phyloP scores from a whole-genome alignment of 2,888 invertebrate species.

The Lycocerus yunnanus region DNA sequence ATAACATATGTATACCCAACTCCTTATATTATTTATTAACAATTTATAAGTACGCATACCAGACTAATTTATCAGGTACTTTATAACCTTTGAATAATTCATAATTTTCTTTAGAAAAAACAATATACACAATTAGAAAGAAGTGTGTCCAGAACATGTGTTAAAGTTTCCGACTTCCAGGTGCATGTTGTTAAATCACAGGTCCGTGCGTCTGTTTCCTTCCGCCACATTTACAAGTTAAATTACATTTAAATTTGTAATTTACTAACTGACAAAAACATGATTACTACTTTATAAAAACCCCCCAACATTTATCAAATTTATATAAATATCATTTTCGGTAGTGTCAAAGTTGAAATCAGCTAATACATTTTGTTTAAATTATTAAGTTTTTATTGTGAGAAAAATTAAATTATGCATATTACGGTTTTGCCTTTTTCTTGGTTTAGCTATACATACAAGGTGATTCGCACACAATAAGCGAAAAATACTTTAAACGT shows the following conservation, averaged over 20 bases:
- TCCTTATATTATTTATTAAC: no score
- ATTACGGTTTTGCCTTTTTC: no score
- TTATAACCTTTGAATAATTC: background rate
- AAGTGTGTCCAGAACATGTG: constrained; percentile 32
- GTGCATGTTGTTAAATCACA: constrained; percentile 34
- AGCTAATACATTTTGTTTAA: background rate
- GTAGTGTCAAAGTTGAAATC: background rate
- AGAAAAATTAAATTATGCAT: no score
- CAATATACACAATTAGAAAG: constrained; percentile 24
- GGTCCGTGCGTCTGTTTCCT: constrained; percentile 39
- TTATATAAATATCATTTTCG: background rate
- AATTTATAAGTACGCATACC: no score
- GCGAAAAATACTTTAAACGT: no score
- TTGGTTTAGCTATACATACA: no score
- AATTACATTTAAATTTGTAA: constrained; percentile 40
- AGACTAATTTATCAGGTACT: background rate
- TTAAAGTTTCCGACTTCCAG: constrained; percentile 34
- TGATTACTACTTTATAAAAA: constrained; percentile 43
- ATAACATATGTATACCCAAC: no score
- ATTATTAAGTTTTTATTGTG: no score
- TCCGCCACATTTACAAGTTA: constrained; percentile 40
- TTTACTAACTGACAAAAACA: constrained; percentile 43
- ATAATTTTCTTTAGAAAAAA: constrained; percentile 6
- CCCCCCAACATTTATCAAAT: constrained; percentile 20
- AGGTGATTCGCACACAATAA: no score